Percentiles rank a stretch among this genome's conserved stretches.
phyloP scores from a whole-genome alignment of 2,888 invertebrate genomes.

The Melangyna quadrimaculata region DNA sequence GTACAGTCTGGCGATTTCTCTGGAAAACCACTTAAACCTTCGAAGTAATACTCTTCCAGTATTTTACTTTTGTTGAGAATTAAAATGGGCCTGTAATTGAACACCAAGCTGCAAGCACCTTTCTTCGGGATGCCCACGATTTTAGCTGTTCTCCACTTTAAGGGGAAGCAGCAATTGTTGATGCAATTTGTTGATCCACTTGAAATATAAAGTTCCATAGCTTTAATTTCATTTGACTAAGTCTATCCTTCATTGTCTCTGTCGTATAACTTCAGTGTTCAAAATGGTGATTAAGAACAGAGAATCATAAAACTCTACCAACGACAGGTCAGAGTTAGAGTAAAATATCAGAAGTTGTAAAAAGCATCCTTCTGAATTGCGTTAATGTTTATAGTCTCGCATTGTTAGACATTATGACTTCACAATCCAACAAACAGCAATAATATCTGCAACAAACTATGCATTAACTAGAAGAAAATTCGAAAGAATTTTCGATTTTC shows the following conservation, averaged over 20 bases:
- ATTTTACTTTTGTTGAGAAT: too few species aligned
- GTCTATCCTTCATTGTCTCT: neutral
- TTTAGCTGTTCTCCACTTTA: too few species aligned
- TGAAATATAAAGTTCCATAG: too few species aligned
- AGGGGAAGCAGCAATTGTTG: too few species aligned
- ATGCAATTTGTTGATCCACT: too few species aligned
- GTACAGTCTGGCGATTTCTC: too few species aligned
- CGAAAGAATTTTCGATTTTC: neutral
- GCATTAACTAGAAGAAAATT: constrained; percentile 2
- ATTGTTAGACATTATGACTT: constrained; percentile 58
- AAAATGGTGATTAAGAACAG: neutral
- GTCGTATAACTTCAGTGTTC: neutral
- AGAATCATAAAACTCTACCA: neutral
- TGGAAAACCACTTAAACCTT: too few species aligned
- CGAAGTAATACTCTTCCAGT: too few species aligned
- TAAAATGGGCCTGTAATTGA: too few species aligned
- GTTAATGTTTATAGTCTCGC: constrained; percentile 47
- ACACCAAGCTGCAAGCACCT: too few species aligned
- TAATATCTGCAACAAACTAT: constrained; percentile 46
- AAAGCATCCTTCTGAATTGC: neutral
- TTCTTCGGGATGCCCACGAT: too few species aligned
- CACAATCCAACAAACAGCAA: constrained; percentile 36
- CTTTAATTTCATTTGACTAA: neutral
- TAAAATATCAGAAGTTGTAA: neutral
- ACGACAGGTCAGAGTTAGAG: neutral